Conservation (phyloP, 2,113 vertebrate species). For the Cryptomyrus ogoouensis region DNA sequence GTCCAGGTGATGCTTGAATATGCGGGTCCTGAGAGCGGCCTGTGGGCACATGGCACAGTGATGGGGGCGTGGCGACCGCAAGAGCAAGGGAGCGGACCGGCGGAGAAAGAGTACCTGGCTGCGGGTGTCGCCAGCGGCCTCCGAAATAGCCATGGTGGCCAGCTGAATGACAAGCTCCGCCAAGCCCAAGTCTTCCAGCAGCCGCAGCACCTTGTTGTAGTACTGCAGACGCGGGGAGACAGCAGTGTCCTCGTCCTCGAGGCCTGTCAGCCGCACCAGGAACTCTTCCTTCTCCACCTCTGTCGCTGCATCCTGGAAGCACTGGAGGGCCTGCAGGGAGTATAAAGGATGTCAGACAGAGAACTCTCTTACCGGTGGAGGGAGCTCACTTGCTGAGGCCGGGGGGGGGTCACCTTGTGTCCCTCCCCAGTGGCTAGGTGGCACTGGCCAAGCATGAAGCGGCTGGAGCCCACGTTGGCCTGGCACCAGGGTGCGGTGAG, state of each 20-base stretch:
- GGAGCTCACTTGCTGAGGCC: no score
- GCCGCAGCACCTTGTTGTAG: slow-evolving; percentile 85
- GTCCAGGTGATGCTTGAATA: slow-evolving; percentile 95
- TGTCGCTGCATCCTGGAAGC: slow-evolving; percentile 78
- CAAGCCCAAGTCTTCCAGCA: slow-evolving; percentile 79
- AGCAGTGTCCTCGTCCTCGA: slow-evolving; percentile 63
- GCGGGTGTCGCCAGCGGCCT: slow-evolving; percentile 68
- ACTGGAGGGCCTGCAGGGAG: slow-evolving; percentile 76
- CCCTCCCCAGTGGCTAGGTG: slow-evolving; percentile 86
- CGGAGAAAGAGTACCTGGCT: slow-evolving; percentile 66
- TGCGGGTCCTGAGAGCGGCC: slow-evolving; percentile 88
- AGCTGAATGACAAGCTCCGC: slow-evolving; percentile 85
- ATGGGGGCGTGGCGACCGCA: neutral
- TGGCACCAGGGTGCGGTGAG: slow-evolving; percentile 86
- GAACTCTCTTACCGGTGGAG: neutral
- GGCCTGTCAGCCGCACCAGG: slow-evolving; percentile 70
- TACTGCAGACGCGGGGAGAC: slow-evolving; percentile 73
- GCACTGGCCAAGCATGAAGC: slow-evolving; percentile 86
- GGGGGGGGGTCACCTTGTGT: slow-evolving; percentile 71
- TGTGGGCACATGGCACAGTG: slow-evolving; percentile 36
- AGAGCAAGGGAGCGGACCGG: neutral
- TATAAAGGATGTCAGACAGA: neutral
- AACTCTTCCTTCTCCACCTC: slow-evolving; percentile 93
- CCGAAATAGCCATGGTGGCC: slow-evolving; percentile 75
- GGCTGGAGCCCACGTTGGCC: slow-evolving; percentile 83